These are phyloP conservation scores for Pygathrix nemaeus DNA, from an alignment of 2,113 vertebrate species.

Conservation along the genomic window DNA sequence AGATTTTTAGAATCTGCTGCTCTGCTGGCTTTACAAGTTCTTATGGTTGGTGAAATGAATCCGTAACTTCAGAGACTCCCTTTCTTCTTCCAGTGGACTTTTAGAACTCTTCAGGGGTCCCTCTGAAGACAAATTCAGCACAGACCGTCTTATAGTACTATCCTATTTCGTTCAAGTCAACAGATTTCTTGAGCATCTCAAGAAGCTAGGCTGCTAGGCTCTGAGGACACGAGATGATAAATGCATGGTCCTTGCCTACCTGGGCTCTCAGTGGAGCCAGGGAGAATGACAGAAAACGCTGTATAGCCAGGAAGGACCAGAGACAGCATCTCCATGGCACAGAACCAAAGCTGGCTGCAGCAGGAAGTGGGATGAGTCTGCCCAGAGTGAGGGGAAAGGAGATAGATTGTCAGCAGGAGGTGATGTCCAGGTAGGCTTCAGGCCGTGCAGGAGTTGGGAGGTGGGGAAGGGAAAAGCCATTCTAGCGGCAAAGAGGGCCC, in stretches of 20 bases:
- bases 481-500: neutral
- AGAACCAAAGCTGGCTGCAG: neutral
- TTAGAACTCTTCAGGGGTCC: neutral
- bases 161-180: neutral
- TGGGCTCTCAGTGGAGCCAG: neutral
- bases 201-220: neutral
- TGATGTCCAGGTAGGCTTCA: neutral
- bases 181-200: neutral
- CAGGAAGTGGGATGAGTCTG: neutral
- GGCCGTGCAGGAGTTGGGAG: neutral
- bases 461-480: neutral
- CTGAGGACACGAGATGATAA: neutral
- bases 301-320: accelerated
- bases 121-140: neutral
- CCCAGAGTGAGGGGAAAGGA: neutral
- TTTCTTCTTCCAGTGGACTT: neutral
- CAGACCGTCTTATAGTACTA: neutral
- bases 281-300: neutral
- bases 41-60: neutral
- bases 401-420: neutral
- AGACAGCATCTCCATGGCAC: neutral
- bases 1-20: neutral
- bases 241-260: neutral
- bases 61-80: neutral
- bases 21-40: neutral